Evolutionary conservation across 2,888 invertebrate species (phyloP), one percentile per base, ranked within the genome.

Genomic region (Tiphia femorata): DNA sequence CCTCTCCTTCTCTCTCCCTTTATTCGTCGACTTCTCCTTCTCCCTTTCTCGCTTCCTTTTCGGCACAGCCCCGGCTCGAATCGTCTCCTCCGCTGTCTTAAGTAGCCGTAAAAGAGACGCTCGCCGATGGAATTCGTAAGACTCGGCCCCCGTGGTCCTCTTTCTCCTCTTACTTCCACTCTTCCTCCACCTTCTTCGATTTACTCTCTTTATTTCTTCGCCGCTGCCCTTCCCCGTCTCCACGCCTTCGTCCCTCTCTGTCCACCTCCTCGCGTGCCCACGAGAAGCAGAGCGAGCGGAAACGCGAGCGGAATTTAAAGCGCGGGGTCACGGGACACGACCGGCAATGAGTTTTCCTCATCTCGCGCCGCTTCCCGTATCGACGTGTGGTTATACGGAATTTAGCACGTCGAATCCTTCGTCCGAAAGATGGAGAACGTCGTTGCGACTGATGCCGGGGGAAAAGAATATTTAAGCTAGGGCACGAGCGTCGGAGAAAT

Each of bases 81-180:
- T 51, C 55, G 49, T 54, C 61, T 58, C 44, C 44, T 14, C 42
- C 25, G 56, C 64, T 63, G 67, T 70, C 67, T 71, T 72, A 71
- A 72, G 71, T 66, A 70, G 67, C 68, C 73, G 72, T 72, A 70
- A 70, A 70, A 69, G 58, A 71, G 72, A 73, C 62, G 67, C 67
- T 72, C 67, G 68, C 59, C 54, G 42, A 50, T 64, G 67, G 74
- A 75, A 75, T 75, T 70, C 67, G 64, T 67, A 69, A 74, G 55
- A 51, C 50, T 10, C 43, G 19, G 21, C 25, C 10, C 17, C 42
- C 35, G 12, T 17, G n/a, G 23, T 27, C 29, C 43, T 41, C 30
- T 38, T 27, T 10, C 55, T 23, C 50, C 42, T 61, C 48, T 27
- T 29, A 49, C 58, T 46, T 48, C 58, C 51, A 46, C 60, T 50